phyloP scores from a whole-genome alignment of 2,888 invertebrate genomes.

The Oeneis ivallda region DNA sequence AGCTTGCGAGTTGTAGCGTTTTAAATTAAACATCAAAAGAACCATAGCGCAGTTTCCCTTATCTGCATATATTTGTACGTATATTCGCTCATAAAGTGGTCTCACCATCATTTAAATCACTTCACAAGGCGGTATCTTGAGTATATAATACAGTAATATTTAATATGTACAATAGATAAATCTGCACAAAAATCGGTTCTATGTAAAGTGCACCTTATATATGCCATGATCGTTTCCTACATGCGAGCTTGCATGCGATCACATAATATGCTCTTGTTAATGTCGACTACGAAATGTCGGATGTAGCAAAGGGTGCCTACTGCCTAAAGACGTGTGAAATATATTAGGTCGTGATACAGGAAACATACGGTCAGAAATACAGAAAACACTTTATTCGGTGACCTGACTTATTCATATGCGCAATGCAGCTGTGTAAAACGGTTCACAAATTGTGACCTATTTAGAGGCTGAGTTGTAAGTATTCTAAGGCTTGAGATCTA shows the following conservation, averaged over 20 bases:
- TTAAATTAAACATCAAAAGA: no score
- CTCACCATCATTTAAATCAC: no score
- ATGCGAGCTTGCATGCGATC: slow-evolving; percentile 40
- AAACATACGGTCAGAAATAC: slow-evolving; percentile 27
- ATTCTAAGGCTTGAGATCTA: no score
- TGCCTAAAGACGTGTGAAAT: slow-evolving; percentile 30
- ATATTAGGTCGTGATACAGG: slow-evolving; percentile 26
- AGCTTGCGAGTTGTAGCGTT: no score
- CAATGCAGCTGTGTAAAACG: slow-evolving; percentile 32
- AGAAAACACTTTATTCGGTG: slow-evolving; percentile 25
- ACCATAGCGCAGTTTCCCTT: no score
- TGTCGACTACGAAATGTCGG: slow-evolving; percentile 26
- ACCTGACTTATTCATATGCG: slow-evolving; percentile 26
- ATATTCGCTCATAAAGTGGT: no score
- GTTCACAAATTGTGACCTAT: slow-evolving; percentile 4
- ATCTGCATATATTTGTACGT: no score
- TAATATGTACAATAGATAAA: not conserved
- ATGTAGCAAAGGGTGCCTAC: slow-evolving; percentile 26
- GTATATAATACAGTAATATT: not conserved
- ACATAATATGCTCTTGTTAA: slow-evolving; percentile 26
- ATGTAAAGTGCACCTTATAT: slow-evolving; percentile 21
- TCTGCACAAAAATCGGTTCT: not conserved
- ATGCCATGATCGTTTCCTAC: slow-evolving; percentile 34
- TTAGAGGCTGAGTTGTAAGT: not conserved
- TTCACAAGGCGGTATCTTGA: not conserved